Evolutionary conservation across 2,113 vertebrate genomes (phyloP).

Genomic region (Platichthys stellatus): DNA sequence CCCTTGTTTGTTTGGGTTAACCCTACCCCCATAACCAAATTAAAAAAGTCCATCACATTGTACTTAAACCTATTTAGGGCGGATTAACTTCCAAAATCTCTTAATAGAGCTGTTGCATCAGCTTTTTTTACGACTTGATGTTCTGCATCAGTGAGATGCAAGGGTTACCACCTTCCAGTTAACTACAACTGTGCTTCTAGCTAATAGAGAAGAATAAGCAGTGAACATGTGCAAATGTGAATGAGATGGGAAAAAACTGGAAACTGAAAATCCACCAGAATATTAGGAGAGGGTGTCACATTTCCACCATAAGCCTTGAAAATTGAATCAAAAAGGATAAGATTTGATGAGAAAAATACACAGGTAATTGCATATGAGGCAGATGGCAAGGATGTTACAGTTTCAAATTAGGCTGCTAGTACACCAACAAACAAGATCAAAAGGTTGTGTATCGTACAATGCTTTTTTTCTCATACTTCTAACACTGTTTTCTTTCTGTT

Average conservation of each 20-base stretch:
- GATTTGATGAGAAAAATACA: not conserved
- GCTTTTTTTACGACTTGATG: no score
- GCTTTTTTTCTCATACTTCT: conserved; percentile 5
- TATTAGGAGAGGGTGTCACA: not conserved
- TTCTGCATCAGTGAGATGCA: no score
- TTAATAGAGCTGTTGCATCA: no score
- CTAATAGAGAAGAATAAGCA: not conserved
- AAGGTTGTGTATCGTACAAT: not conserved
- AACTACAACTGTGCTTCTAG: no score
- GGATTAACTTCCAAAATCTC: not conserved
- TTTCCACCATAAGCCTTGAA: not conserved
- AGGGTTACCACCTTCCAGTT: no score
- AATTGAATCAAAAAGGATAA: not conserved
- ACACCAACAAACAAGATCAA: not conserved
- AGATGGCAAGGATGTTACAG: not conserved
- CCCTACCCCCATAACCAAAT: not conserved
- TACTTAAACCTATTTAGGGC: not conserved
- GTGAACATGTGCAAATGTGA: not conserved
- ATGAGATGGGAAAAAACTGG: not conserved
- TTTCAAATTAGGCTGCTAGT: not conserved
- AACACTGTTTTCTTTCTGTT: conserved; percentile 40
- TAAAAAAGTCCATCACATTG: not conserved
- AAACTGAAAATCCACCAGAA: not conserved
- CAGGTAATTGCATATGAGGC: not conserved
- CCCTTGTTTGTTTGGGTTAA: not conserved